These are phyloP conservation scores for Xenopus tropicalis DNA, from an alignment of 2,113 vertebrate genomes.

Conservation along the genomic window UCB_Xtro_10.0 CM004445.2:88751501-88752000, in stretches of 20 bases:
- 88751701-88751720: constrained; percentile 14
- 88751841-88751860: constrained; percentile 42
- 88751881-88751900: constrained; percentile 10
- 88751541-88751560: background rate
- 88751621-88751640: background rate
- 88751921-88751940: constrained; percentile 21
- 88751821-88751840: constrained; percentile 44
- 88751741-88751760: constrained; percentile 21
- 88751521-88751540: constrained; percentile 11
- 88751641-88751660: background rate
- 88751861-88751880: constrained; percentile 41
- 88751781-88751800: constrained; percentile 46
- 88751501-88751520: constrained; percentile 7
- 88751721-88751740: constrained; percentile 29
- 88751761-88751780: constrained; percentile 24
- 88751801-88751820: constrained; percentile 43
- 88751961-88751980: constrained; percentile 17
- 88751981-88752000: no score
- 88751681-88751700: constrained; percentile 16
- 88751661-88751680: constrained; percentile 11
- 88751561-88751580: background rate
- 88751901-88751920: constrained; percentile 12
- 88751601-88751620: background rate
- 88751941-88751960: constrained; percentile 5
- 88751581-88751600: background rate